Conservation (phyloP, 2,113 vertebrate genomes). For the Syrmaticus mikado region DNA sequence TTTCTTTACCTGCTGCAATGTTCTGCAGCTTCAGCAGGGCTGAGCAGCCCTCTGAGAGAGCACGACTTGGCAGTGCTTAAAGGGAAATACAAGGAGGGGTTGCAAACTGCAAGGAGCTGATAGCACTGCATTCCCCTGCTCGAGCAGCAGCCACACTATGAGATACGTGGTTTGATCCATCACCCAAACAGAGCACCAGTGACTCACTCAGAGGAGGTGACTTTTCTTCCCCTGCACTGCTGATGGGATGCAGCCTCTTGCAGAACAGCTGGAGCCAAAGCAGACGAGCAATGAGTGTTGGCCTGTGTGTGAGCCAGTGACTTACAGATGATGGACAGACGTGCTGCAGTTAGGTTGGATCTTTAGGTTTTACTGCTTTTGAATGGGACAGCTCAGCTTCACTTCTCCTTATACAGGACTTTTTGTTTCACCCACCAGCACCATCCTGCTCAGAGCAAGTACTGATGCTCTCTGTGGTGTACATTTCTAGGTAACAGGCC, state of each 20-base stretch:
- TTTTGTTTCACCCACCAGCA: neutral
- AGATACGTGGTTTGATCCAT: neutral
- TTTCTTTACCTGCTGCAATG: neutral
- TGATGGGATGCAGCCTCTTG: neutral
- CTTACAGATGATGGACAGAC: neutral
- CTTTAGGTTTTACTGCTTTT: neutral
- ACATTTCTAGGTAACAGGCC: neutral
- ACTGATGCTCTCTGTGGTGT: rapidly evolving
- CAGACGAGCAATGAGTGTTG: neutral
- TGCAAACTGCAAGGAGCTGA: neutral
- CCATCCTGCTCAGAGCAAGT: neutral
- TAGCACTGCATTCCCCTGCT: slow-evolving; percentile 17
- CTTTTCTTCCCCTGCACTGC: neutral
- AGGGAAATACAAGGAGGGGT: neutral
- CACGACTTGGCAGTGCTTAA: neutral
- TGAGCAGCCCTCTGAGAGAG: neutral
- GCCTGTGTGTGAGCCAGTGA: neutral
- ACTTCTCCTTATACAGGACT: rapidly evolving
- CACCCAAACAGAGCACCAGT: rapidly evolving
- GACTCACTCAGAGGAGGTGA: neutral
- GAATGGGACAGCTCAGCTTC: neutral
- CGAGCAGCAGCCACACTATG: rapidly evolving
- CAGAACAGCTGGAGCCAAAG: neutral
- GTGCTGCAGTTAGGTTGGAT: rapidly evolving
- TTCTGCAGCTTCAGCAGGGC: neutral